Evolutionary conservation across 2,888 invertebrate genomes (phyloP).

Genomic region (Automeris io): DNA sequence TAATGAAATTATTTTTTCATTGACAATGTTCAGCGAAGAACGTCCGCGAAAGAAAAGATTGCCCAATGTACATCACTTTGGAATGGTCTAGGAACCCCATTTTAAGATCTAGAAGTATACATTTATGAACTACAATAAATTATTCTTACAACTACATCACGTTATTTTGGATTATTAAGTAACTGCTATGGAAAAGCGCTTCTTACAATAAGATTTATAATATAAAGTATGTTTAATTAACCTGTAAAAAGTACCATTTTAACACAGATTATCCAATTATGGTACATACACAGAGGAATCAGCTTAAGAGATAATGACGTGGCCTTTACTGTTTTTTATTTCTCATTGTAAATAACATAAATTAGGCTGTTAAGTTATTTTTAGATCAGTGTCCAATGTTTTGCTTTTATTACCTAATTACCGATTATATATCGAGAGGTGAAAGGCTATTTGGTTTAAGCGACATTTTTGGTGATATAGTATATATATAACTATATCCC

Average conservation of each 20-base stretch:
- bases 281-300: constrained; percentile 43
- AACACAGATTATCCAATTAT: constrained; percentile 18
- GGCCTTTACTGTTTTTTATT: constrained; percentile 50
- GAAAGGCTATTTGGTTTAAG: too few species aligned
- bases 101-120: too few species aligned
- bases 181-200: constrained; percentile 28
- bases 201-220: constrained; percentile 18
- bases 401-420: constrained; percentile 13
- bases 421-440: too few species aligned
- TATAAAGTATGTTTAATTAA: constrained; percentile 17
- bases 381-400: constrained; percentile 35
- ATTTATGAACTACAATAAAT: constrained; percentile 14
- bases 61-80: constrained; percentile 1
- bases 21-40: not conserved
- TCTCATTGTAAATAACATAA: constrained; percentile 62
- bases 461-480: too few species aligned
- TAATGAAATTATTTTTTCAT: constrained; percentile 1
- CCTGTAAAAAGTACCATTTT: constrained; percentile 29
- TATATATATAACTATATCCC: too few species aligned
- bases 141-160: constrained; percentile 35
- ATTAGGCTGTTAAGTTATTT: constrained; percentile 32
- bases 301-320: constrained; percentile 30
- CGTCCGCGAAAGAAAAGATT: too few species aligned
- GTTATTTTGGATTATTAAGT: constrained; percentile 17
- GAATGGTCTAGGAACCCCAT: too few species aligned